Conservation (phyloP, 2,797 vertebrate species). For the Pangasius mekongensis region DNA sequence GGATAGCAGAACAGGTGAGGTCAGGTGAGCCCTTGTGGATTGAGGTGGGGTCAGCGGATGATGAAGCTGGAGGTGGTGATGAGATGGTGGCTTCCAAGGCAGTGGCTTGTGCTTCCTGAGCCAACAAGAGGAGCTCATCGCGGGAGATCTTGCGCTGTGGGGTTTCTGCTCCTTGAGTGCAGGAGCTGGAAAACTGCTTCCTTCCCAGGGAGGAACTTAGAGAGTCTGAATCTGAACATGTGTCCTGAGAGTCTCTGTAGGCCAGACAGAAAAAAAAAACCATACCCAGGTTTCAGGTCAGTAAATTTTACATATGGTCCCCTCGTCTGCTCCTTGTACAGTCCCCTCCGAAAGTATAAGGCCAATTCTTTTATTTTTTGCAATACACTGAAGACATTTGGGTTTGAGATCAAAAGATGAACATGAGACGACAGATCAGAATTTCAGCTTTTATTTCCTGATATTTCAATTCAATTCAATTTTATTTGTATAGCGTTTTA, state of each 20-base stretch:
- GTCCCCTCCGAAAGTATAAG: background rate
- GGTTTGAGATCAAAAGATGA: background rate
- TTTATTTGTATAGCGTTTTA: too few relatives aligned
- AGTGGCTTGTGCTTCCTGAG: conserved; percentile 77
- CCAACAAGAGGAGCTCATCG: conserved; percentile 83
- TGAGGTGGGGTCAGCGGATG: conserved; percentile 79
- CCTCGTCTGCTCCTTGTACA: background rate
- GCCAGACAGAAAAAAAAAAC: conserved; percentile 48
- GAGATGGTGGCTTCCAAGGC: conserved; percentile 68
- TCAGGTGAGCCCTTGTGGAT: conserved; percentile 88
- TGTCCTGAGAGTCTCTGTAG: conserved; percentile 86
- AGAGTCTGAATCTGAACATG: conserved; percentile 89
- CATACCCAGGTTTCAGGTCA: background rate
- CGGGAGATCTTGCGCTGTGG: conserved; percentile 87
- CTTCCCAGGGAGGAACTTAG: conserved; percentile 85
- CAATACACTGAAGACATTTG: background rate
- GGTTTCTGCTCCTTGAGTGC: conserved; percentile 79
- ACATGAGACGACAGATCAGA: background rate
- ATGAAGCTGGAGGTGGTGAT: conserved; percentile 70
- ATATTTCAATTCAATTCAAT: background rate
- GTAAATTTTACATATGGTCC: background rate
- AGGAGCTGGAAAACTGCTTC: conserved; percentile 80
- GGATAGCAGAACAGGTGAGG: conserved; percentile 76
- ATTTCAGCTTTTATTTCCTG: background rate
- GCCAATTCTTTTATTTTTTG: background rate